phyloP scores from a whole-genome alignment of 1,140 invertebrate genomes.

The Calycopis cecrops region DNA sequence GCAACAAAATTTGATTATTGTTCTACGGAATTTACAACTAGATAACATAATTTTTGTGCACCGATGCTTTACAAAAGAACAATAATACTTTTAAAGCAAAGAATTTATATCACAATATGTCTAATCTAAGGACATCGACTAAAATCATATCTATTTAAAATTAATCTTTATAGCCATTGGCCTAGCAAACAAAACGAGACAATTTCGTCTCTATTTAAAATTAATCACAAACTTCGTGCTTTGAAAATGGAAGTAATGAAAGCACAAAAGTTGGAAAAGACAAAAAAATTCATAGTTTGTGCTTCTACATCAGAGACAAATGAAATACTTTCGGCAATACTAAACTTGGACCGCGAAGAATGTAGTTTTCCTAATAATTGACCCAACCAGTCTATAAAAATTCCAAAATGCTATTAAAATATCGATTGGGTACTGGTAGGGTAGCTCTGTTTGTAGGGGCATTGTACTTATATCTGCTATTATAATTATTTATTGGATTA shows the following conservation, averaged over 20 bases:
- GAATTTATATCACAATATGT: not conserved
- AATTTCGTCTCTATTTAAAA: not conserved
- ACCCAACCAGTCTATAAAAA: constrained; percentile 10
- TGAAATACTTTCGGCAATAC: not conserved
- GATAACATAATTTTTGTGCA: constrained; percentile 42
- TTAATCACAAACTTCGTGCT: not conserved
- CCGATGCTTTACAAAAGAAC: constrained; percentile 20
- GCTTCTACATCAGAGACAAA: constrained; percentile 1
- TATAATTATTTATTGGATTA: too few relatives aligned
- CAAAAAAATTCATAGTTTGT: not conserved
- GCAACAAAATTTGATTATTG: constrained; percentile 43
- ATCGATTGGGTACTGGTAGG: constrained; percentile 3
- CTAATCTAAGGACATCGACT: not conserved
- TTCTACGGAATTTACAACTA: constrained; percentile 22
- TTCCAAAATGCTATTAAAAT: constrained; percentile 1
- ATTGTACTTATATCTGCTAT: not conserved
- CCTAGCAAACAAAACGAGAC: not conserved
- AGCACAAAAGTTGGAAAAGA: not conserved
- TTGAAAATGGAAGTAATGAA: not conserved
- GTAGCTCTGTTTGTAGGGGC: constrained; percentile 5
- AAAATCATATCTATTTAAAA: not conserved
- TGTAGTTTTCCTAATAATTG: constrained; percentile 1
- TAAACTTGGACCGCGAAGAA: not conserved
- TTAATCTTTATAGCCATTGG: too few relatives aligned
- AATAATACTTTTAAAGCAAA: not conserved